These are phyloP conservation scores for Noctua pronuba DNA, from an alignment of 2,888 invertebrate genomes.

Conservation along the genomic window DNA sequence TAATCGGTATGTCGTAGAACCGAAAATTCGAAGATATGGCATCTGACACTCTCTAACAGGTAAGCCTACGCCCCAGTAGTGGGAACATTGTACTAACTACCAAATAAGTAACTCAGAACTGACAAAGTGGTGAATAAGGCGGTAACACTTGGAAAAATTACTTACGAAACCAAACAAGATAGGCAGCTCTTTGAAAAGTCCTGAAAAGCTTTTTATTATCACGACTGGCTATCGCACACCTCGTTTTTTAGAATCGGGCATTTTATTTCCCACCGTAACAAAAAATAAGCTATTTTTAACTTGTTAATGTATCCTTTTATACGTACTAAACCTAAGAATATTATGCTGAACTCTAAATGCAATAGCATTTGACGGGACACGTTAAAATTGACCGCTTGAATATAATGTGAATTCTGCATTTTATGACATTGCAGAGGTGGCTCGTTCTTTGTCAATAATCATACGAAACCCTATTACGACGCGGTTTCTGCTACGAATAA, in stretches of 20 bases:
- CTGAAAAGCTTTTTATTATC: constrained; percentile 14
- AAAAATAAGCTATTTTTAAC: neutral
- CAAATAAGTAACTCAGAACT: neutral
- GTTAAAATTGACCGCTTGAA: constrained; percentile 24
- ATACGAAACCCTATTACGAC: neutral
- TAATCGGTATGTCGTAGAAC: neutral
- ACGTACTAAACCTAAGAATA: neutral
- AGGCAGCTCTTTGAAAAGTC: constrained; percentile 9
- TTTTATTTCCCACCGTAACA: neutral
- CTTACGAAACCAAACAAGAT: neutral
- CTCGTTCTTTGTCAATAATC: constrained; percentile 13
- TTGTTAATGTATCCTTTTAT: neutral
- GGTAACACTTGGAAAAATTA: neutral
- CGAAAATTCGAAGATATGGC: neutral
- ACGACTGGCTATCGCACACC: neutral
- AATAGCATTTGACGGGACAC: constrained; percentile 6
- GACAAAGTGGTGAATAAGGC: neutral
- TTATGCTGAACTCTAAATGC: constrained; percentile 4
- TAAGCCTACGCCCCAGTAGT: neutral
- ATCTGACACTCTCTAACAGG: neutral
- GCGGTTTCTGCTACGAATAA: neutral
- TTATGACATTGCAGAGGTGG: constrained; percentile 8
- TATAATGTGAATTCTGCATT: constrained; percentile 9
- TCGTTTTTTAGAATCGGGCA: neutral
- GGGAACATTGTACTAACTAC: neutral